Base-by-base conservation (phyloP, 2,888 invertebrate genomes). In the Phyllotreta cruciferae region DNA sequence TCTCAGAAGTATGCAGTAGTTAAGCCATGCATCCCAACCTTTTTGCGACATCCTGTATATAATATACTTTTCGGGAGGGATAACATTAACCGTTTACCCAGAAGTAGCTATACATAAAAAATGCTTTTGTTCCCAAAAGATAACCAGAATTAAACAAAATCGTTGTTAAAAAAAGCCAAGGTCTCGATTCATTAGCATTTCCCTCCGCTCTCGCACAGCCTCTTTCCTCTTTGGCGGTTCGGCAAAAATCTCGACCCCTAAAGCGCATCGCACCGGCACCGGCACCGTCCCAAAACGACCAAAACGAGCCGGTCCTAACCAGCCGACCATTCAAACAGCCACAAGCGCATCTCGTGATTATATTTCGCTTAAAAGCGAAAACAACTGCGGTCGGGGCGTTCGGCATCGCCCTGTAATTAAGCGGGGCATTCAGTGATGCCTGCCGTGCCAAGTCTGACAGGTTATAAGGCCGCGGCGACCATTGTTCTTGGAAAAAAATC, bases 371-470 rank as follows among this genome's bases (percentile, higher is more conserved):
- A 71, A 65, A 60, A 57, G 56, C 54, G 58, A 57, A 62, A 58
- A 64, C 60, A 64, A 64, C 47, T 55, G 63, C 57, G 54, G 56
- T 57, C 49, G 35, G 58, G 50, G 53, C 34, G 57, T 57, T 57
- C 57, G 57, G 58, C 60, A 63, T 66, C 68, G 68, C 70, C 68
- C 73, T 73, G 66, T 73, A 69, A 73, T 73, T 73, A 49, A 71
- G 66, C 62, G 66, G 64, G 71, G 71, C 71, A 69, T 67, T 64
- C 66, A 64, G 73, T 70, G 71, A 73, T 73, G 71, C 73, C 71
- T 72, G 73, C 70, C 71, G 73, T 67, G 71, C 71, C 68, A 72
- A 70, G 66, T 71, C 69, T 68, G 69, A 73, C 73, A 70, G 70
- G 73, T 73, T 72, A 71, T 71, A 69, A 50, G 14, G 49, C 35